Base-by-base conservation (phyloP, 92 coral and sea anemone genomes). In the Parazoanthus swiftii region DNA sequence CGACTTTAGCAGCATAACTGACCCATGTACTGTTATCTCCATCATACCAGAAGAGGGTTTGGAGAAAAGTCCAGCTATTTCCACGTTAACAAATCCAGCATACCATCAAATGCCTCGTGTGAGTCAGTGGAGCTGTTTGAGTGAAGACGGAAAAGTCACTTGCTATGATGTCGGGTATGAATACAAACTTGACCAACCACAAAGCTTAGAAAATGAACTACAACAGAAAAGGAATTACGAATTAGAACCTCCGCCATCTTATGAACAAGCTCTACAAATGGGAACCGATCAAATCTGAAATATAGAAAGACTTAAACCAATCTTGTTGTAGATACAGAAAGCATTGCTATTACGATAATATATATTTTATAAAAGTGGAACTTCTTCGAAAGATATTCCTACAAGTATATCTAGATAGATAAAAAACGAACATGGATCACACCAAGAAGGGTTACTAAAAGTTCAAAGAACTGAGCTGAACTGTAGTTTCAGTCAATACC, bases 261-360 rank as follows among this genome's bases (percentile, higher is more conserved):
- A 93, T 59, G 91, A 86, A 44, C 94, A 95, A 89, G 98, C 98
- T 15, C 72, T 95, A 33, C 92, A 76, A 67, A 93, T 95, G 95
- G 29, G 26, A 43, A 26, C 23, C 6, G 77, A 44, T 42, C 66
- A 33, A 26, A 25, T 1, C 13, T 68, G 42, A 72, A 50, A 14
- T 38, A n/a, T 18, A 5, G 25, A 10, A 26, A 11, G 46, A 80
- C 11, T 16, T 20, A 15, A 16, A 66, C 7, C 18, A 36, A 5
- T 1, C 42, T 39, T 2, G 42, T 2, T 39, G 42, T 39, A 39
- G 42, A 39, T 39, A 4, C 4, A 65, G 5, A 54, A 54, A 56
- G 58, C 8, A 51, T 14, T 25, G 2, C 35, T 15, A 54, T 3
- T 35, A 82, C 8, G 14, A 58, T 14, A 63, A 33, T 23, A 13